phyloP scores from a whole-genome alignment of 2,888 invertebrate species.

The Odontothrips loti region DNA sequence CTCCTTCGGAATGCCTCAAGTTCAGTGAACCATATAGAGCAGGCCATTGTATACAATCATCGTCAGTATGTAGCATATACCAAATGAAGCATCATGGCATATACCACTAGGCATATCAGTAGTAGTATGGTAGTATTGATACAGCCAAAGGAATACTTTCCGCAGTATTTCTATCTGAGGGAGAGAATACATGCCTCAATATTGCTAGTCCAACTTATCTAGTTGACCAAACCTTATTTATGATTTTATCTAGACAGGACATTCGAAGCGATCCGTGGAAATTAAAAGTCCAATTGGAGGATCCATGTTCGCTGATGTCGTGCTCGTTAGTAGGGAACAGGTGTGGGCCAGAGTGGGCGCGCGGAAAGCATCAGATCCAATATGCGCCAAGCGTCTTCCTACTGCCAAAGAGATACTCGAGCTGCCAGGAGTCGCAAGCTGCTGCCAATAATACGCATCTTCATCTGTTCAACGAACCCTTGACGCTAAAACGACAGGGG shows the following conservation, averaged over 20 bases:
- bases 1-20: not conserved
- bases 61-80: too few relatives aligned
- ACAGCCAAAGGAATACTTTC: not conserved
- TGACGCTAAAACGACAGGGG: not conserved
- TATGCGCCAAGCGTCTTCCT: not conserved
- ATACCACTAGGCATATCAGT: too few relatives aligned
- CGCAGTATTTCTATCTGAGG: not conserved
- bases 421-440: not conserved
- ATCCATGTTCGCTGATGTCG: not conserved
- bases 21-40: not conserved
- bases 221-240: too few relatives aligned
- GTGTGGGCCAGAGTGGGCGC: not conserved
- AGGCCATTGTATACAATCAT: not conserved
- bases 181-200: not conserved
- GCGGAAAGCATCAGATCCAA: not conserved
- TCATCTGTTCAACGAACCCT: constrained; percentile 23
- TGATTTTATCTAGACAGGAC: too few relatives aligned
- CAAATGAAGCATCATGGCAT: too few relatives aligned
- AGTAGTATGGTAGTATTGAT: not conserved
- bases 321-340: not conserved
- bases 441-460: not conserved
- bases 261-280: too few relatives aligned
- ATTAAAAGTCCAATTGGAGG: constrained; percentile 5
- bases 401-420: not conserved
- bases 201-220: too few relatives aligned